Evolutionary conservation across 2,797 vertebrate species (phyloP).

Genomic region (Austrolebias charrua): DNA sequence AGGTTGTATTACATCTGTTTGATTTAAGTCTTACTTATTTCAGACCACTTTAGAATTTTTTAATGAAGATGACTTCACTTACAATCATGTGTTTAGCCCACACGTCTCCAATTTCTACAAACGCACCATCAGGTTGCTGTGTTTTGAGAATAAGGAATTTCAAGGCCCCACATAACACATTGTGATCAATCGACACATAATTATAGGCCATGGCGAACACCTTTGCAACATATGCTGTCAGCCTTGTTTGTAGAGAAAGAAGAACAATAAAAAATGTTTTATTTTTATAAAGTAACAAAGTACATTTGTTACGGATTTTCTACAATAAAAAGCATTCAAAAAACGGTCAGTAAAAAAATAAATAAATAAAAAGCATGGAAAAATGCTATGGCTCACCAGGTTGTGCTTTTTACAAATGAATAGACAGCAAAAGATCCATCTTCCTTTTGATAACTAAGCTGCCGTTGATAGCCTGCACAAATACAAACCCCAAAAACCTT

Average conservation of each 20-base stretch:
- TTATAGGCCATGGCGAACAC: conserved; percentile 81
- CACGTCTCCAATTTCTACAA: conserved; percentile 25
- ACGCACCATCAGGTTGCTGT: conserved; percentile 70
- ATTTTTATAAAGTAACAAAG: background rate
- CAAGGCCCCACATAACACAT: conserved; percentile 78
- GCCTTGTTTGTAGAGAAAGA: conserved; percentile 66
- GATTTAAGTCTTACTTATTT: background rate
- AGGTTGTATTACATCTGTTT: background rate
- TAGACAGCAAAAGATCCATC: conserved; percentile 79
- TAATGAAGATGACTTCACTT: conserved; percentile 14
- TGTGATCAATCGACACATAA: conserved; percentile 55
- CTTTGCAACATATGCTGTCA: conserved; percentile 88
- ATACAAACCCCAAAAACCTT: background rate
- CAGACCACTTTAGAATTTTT: background rate
- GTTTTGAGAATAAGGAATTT: conserved; percentile 82
- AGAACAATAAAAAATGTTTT: background rate
- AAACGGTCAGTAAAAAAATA: background rate
- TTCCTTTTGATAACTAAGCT: conserved; percentile 66
- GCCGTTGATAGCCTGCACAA: conserved; percentile 75
- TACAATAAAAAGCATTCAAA: background rate
- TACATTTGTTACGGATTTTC: no score
- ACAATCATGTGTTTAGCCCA: conserved; percentile 33
- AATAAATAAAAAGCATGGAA: no score
- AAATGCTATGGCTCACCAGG: conserved; percentile 77
- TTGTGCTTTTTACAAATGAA: conserved; percentile 56